Evolutionary conservation across 2,888 invertebrate species (phyloP), one percentile per base, ranked within the genome.

Genomic region (Athetis lepigone): DNA sequence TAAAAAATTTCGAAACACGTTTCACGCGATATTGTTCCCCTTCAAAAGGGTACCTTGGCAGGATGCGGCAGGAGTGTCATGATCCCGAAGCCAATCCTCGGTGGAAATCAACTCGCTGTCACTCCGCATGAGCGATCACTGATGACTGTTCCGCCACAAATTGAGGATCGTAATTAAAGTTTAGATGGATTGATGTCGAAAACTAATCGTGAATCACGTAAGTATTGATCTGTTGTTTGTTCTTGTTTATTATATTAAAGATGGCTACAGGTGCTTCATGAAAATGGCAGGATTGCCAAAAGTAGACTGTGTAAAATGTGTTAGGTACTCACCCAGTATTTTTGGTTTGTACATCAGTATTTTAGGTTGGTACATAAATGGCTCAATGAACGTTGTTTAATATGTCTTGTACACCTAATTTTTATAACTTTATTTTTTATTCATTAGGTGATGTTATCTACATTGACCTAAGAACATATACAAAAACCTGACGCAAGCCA

Each of bases 81-180:
- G 71, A 64, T 63, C 66, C 69, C 54, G 65, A 66, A 66, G 70
- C 52, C 70, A 64, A 77, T 73, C 70, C 82, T 70, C 75, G 58
- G 70, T 69, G 79, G 81, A 80, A 81, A 81, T 81, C 80, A 80
- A 54, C 63, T 47, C 27, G 69, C 81, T 71, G 80, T 77, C 80
- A 81, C 68, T 62, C 63, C 76, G 73, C 72, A 71, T 80, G 77
- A 81, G 55, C 64, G 77, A 75, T 77, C 66, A 70, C 67, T 71
- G 73, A 73, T 66, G 61, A 74, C 54, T 67, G 51, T 43, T 62
- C 19, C 42, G 42, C 65, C 66, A 64, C 60, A 78, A 79, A 70
- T 80, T 66, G 64, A 62, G 47, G 63, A 58, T 63, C 42, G 49
- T 72, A 81, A 81, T 80, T 79, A 81, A 80, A 80, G 70, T 80